phyloP scores from a whole-genome alignment of 2,113 vertebrate genomes.

The Gallinago media region DNA sequence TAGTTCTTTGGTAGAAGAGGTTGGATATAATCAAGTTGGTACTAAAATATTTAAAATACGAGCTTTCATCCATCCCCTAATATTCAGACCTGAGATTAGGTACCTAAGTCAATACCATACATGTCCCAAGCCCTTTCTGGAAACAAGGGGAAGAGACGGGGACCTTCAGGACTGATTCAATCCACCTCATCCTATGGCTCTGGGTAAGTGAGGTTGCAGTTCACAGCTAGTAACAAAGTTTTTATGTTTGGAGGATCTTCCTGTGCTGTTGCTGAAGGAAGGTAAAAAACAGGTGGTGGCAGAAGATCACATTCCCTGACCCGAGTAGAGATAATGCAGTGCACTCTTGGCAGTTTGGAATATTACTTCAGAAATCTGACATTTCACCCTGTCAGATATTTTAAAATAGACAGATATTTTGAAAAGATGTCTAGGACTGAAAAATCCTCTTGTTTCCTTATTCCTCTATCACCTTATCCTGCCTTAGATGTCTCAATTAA shows the following conservation, averaged over 20 bases:
- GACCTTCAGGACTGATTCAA: not conserved
- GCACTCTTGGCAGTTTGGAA: not conserved
- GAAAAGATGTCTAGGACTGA: not conserved
- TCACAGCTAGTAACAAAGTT: not conserved
- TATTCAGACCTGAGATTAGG: not conserved
- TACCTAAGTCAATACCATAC: not conserved
- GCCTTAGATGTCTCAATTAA: not conserved
- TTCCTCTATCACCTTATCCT: not conserved
- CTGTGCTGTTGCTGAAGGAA: not conserved
- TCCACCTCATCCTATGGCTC: accelerated
- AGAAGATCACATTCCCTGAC: not conserved
- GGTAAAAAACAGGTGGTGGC: not conserved
- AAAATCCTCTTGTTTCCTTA: not conserved
- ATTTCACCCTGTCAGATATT: not conserved
- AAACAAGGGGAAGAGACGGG: not conserved
- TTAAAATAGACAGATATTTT: not conserved
- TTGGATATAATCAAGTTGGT: not conserved
- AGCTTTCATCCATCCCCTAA: not conserved
- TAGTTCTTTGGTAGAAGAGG: not conserved
- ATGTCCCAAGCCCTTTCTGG: not conserved
- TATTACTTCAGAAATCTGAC: not conserved
- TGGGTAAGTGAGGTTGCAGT: not conserved
- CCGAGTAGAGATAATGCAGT: not conserved
- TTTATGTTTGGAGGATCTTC: not conserved
- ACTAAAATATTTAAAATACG: not conserved